Conservation (phyloP, 2,797 vertebrate species). For the Botia almorhae region DNA sequence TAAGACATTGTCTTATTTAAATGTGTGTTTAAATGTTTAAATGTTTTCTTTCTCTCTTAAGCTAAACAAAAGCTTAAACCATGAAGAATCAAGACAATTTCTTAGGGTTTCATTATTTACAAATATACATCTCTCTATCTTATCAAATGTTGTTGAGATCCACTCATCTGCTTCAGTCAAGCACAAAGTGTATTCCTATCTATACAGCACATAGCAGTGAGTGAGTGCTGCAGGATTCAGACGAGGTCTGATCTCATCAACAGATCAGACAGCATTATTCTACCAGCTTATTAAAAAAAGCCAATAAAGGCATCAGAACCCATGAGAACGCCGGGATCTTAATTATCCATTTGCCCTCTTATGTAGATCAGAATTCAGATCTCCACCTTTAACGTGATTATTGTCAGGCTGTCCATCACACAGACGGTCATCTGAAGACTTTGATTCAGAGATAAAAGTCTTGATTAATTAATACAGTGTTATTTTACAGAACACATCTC, state of each 20-base stretch:
- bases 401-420: conserved; percentile 68
- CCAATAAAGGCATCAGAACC: conserved; percentile 48
- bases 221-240: neutral
- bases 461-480: conserved; percentile 81
- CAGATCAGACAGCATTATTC: conserved; percentile 24
- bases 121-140: too few relatives aligned
- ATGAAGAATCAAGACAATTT: too few relatives aligned
- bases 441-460: conserved; percentile 71
- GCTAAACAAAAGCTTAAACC: too few relatives aligned
- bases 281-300: conserved; percentile 43
- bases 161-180: too few relatives aligned
- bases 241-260: conserved; percentile 27
- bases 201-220: neutral
- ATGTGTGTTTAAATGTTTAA: too few relatives aligned
- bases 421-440: conserved; percentile 66
- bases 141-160: too few relatives aligned
- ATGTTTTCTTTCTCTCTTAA: too few relatives aligned
- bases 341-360: conserved; percentile 68
- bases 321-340: conserved; percentile 60
- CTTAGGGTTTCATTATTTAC: too few relatives aligned
- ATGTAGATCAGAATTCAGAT: conserved; percentile 74
- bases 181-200: neutral
- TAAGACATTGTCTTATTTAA: too few relatives aligned
- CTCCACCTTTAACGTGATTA: conserved; percentile 70
- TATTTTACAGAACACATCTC: conserved; percentile 69